Percentiles rank a stretch among this genome's conserved stretches.
Evolutionary conservation across 2,797 vertebrate species (phyloP).

Genomic region (Tragelaphus eurycerus): DNA sequence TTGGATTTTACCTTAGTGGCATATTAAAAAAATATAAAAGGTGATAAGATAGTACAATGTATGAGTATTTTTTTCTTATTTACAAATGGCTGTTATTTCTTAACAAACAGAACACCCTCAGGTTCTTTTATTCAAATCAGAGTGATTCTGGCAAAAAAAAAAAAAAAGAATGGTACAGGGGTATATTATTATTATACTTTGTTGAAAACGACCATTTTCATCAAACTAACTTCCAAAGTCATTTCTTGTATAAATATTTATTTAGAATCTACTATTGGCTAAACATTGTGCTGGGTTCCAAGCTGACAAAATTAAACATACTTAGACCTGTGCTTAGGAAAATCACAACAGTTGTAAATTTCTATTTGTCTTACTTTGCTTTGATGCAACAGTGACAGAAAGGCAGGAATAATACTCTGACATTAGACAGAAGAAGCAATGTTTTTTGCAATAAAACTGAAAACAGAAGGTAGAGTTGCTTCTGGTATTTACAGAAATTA

Average conservation of each 20-base stretch:
- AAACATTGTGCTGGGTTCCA: neutral
- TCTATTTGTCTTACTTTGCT: neutral
- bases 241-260: neutral
- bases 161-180: neutral
- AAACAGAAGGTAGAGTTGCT: neutral
- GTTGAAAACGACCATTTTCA: neutral
- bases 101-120: neutral
- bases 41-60: neutral
- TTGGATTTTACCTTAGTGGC: neutral
- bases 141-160: neutral
- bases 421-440: neutral
- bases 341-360: neutral
- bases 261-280: neutral
- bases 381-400: neutral
- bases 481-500: neutral
- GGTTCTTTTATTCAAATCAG: neutral
- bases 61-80: neutral
- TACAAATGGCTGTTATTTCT: neutral
- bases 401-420: neutral
- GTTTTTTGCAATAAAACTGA: neutral
- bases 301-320: neutral
- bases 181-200: neutral
- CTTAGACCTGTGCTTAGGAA: neutral
- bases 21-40: constrained; percentile 40
- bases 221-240: neutral